Evolutionary conservation across 2,888 invertebrate genomes (phyloP).

Genomic region (Caprella mutica): DNA sequence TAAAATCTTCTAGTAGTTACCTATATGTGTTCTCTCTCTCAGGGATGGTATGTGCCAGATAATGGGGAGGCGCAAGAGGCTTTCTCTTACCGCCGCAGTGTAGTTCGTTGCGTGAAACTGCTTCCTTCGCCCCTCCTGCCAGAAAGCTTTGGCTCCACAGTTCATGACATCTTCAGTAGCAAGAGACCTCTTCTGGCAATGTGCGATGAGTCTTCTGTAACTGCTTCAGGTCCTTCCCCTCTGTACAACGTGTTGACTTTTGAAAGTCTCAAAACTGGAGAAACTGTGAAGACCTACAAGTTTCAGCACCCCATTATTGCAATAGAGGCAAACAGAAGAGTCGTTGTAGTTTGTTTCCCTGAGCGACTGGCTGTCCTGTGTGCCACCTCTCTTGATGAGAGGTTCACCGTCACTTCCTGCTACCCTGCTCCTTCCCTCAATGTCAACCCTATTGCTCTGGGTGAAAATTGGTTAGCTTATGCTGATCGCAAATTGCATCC

Average conservation of each 20-base stretch:
- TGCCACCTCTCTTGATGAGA: constrained; percentile 72
- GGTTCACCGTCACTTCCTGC: constrained; percentile 76
- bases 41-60: constrained; percentile 76
- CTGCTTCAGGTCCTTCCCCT: constrained; percentile 62
- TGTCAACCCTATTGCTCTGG: constrained; percentile 65
- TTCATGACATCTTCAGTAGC: constrained; percentile 61
- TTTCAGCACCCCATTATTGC: constrained; percentile 83
- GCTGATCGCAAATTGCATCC: constrained; percentile 66
- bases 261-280: constrained; percentile 69
- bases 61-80: constrained; percentile 91
- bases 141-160: constrained; percentile 41
- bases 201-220: no score
- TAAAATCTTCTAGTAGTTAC: no score
- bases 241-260: constrained; percentile 71
- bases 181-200: constrained; percentile 81
- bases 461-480: constrained; percentile 52
- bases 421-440: constrained; percentile 51
- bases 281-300: constrained; percentile 75
- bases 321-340: constrained; percentile 75
- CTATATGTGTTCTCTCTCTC: constrained; percentile 39
- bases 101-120: constrained; percentile 67
- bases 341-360: constrained; percentile 73
- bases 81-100: constrained; percentile 84
- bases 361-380: constrained; percentile 87
- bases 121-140: constrained; percentile 62